Base-by-base conservation (phyloP, 2,797 vertebrate genomes). In the Syngnathus rostellatus region DNA sequence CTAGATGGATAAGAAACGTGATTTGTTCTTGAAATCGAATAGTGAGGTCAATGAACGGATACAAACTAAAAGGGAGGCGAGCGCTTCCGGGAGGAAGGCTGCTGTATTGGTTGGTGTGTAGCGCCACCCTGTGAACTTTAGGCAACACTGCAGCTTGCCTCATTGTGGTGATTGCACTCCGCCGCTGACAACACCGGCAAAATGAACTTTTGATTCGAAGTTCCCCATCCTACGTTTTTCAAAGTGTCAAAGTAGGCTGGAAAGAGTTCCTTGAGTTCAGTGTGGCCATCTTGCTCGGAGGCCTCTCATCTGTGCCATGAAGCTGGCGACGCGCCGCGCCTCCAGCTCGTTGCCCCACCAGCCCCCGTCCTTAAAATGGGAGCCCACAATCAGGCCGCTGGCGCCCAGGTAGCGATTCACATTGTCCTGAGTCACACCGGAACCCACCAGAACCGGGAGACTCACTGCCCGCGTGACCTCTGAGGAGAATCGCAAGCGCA, bases 391-490 rank as follows among this genome's bases (percentile, higher is more conserved):
- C 68, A 95, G 71, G 23, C 88, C 92, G 0, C 80, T 88, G 65
- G 94, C 92, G 39, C 85, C 81, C 6, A 92, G 67, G 84, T 92
- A 96, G 63, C 72, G 72, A 6, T 84, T 88, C 21, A 93, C 69
- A 1, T 96, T 96, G 51, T 92, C 87, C 38, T 82, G 72, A 16
- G 92, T 94, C 64, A 95, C 92, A 68, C 94, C 94, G 9, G 94
- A 96, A 43, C 94, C 94, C 10, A 94, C 74, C 61, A 96, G 82
- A 41, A 94, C 91, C 0, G 94, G 94, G 79, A 95, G 89, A 50
- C 62, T 90, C 82, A 94, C 92, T 41, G 91, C 84, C 48, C 48
- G 62, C 66, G 81, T 84, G 45, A 95, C 92, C 0, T 89, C 94
- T 95, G 82, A 1, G 74, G 71, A 16, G 62, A 68, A 21, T 70